Conservation (phyloP, 2,888 invertebrate species). For the Stenoptilia bipunctidactyla region DNA sequence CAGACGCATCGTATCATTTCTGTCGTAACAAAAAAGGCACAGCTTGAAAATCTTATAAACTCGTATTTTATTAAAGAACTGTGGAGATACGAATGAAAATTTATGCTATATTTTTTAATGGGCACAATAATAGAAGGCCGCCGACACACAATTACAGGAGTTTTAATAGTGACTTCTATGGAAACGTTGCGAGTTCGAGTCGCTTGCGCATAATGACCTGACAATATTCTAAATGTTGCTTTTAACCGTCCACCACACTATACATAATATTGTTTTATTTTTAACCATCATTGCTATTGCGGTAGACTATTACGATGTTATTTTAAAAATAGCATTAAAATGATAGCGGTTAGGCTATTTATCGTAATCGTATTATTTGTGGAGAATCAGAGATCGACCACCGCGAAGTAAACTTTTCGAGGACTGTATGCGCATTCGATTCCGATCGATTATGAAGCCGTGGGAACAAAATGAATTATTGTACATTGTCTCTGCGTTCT, state of each 20-base stretch:
- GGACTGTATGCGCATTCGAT: background rate
- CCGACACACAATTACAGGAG: background rate
- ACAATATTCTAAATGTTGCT: constrained; percentile 38
- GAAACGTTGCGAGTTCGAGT: constrained; percentile 25
- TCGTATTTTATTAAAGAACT: constrained; percentile 1
- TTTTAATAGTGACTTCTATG: constrained; percentile 30
- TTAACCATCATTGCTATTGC: constrained; percentile 36
- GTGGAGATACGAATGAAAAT: constrained; percentile 1
- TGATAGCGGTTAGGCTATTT: constrained; percentile 36
- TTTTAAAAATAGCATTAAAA: constrained; percentile 41
- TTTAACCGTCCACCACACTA: constrained; percentile 24
- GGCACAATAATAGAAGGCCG: background rate
- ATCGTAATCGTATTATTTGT: constrained; percentile 43
- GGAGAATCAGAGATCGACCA: constrained; percentile 32
- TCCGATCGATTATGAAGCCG: background rate
- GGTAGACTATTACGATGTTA: constrained; percentile 39
- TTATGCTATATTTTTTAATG: constrained; percentile 3
- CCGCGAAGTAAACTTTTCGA: constrained; percentile 20
- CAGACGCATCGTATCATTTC: no score
- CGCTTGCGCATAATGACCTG: constrained; percentile 26
- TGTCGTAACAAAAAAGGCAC: no score
- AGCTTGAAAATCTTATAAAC: no score
- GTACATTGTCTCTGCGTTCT: no score
- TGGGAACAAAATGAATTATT: no score
- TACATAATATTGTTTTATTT: constrained; percentile 34